These are phyloP conservation scores for Drosophila siamana DNA, from an alignment of 2,888 invertebrate genomes.

Conservation along the genomic window DNA sequence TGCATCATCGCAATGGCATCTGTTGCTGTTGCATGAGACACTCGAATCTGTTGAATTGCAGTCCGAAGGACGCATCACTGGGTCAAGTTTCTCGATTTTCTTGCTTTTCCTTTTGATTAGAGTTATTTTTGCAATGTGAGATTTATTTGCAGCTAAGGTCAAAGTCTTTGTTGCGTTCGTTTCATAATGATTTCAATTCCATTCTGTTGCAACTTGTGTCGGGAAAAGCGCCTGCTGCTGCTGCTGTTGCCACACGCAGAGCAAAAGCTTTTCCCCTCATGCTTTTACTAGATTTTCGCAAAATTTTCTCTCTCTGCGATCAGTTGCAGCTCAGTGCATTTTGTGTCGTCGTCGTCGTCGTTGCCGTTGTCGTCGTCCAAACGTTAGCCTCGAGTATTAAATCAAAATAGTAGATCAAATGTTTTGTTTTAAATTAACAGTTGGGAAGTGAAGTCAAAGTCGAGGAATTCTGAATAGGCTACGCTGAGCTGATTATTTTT, in stretches of 20 bases:
- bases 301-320: conserved; percentile 11
- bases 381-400: not conserved
- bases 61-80: not conserved
- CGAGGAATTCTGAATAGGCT: conserved; percentile 2
- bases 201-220: conserved; percentile 5
- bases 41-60: not conserved
- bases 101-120: not conserved
- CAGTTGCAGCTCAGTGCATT: conserved; percentile 14
- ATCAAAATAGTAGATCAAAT: not conserved
- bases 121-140: not conserved
- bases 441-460: not conserved
- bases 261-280: not conserved
- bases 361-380: not conserved
- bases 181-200: conserved; percentile 20
- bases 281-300: not conserved
- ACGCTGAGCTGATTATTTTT: conserved; percentile 1
- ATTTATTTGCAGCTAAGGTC: conserved; percentile 22
- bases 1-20: not conserved
- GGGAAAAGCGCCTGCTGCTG: conserved; percentile 5
- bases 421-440: not conserved
- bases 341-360: not conserved
- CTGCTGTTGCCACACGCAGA: too few relatives aligned
- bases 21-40: not conserved
- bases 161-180: conserved; percentile 25
- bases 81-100: not conserved